A percentile compares a stretch with the other conserved stretches of the same genome.
These are phyloP conservation scores for Tachina lurida DNA, from an alignment of 2,888 invertebrate species.

Conservation along the genomic window DNA sequence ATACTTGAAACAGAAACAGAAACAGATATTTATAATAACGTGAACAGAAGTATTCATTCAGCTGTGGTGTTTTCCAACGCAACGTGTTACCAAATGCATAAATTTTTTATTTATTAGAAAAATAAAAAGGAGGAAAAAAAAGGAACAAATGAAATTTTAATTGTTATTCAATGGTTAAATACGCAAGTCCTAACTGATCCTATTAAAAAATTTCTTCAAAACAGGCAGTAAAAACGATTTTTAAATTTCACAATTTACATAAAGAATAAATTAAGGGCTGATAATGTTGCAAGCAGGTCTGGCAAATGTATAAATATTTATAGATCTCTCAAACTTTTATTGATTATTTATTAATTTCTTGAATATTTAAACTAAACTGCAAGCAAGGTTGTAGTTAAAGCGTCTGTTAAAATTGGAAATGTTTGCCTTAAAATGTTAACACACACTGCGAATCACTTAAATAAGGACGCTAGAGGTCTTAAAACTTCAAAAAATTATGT, in stretches of 20 bases:
- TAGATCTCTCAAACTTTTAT: not conserved
- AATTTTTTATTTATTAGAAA: conserved; percentile 60
- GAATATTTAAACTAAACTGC: no score
- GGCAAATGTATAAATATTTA: not conserved
- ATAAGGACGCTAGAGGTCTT: no score
- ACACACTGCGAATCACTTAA: no score
- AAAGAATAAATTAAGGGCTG: not conserved
- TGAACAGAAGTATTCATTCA: conserved; percentile 57
- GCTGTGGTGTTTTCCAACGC: conserved; percentile 39
- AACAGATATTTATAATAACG: conserved; percentile 44
- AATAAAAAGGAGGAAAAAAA: not conserved
- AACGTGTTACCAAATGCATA: conserved; percentile 61
- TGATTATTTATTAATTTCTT: not conserved
- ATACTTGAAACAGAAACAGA: not conserved
- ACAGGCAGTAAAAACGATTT: not conserved
- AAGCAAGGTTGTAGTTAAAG: no score
- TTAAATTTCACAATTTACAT: not conserved
- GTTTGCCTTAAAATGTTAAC: not conserved
- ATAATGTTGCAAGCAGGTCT: not conserved
- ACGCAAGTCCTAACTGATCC: not conserved
- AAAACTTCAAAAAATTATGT: no score
- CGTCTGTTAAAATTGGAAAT: not conserved
- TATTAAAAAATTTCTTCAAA: not conserved
- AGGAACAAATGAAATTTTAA: conserved; percentile 40
- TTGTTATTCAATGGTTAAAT: conserved; percentile 50